Percentiles rank a stretch among this genome's conserved stretches.
phyloP scores from a whole-genome alignment of 2,113 vertebrate genomes.

The Phodopus roborovskii region DNA sequence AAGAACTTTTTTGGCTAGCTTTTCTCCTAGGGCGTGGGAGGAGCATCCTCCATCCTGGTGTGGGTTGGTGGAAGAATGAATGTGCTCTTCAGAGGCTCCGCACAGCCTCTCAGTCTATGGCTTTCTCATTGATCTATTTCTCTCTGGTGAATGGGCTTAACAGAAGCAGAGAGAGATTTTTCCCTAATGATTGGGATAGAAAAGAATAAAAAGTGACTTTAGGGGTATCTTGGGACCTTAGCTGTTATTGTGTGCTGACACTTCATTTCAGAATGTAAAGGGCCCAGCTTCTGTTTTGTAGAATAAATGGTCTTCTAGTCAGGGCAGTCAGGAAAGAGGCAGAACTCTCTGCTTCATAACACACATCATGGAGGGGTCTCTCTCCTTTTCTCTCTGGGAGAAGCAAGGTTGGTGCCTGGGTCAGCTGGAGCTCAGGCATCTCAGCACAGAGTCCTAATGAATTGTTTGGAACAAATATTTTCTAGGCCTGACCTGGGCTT shows the following conservation, averaged over 20 bases:
- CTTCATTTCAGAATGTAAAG: conserved; percentile 49
- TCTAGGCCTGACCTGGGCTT: neutral
- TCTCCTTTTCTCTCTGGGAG: neutral
- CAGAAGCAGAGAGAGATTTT: conserved; percentile 59
- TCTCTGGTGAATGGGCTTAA: conserved; percentile 50
- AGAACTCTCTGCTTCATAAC: neutral
- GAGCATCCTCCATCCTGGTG: neutral
- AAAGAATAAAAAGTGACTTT: conserved; percentile 51
- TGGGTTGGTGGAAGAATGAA: neutral
- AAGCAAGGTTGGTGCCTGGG: neutral
- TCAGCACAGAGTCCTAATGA: neutral
- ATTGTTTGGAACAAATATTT: neutral
- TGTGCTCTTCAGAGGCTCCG: neutral
- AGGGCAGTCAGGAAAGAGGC: neutral
- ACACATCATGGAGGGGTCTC: neutral
- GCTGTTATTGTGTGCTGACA: neutral
- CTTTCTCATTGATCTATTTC: conserved; percentile 70
- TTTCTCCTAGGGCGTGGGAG: conserved; percentile 16
- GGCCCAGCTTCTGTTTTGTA: conserved; percentile 32
- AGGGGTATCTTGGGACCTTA: conserved; percentile 50
- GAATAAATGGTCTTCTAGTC: conserved; percentile 13
- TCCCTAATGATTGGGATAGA: conserved; percentile 63
- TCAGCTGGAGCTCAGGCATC: neutral
- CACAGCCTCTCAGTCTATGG: neutral
- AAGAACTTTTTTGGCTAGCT: conserved; percentile 30